Percentiles rank a stretch among this genome's conserved stretches.
Evolutionary conservation across 2,797 vertebrate genomes (phyloP).

Genomic region (Acrossocheilus fasciatus): DNA sequence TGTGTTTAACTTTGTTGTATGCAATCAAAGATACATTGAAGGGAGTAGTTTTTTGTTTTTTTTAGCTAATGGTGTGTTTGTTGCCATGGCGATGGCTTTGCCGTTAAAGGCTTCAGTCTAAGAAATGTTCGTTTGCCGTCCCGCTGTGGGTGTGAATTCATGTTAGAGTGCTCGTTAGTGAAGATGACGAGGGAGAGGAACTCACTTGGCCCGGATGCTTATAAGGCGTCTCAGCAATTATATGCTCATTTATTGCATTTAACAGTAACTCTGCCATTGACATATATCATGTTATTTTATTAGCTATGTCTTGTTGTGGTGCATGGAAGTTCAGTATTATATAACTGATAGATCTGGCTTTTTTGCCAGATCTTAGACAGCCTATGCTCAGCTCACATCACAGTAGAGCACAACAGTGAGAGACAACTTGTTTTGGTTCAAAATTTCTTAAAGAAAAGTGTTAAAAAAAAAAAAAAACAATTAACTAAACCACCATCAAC

Average conservation of each 20-base stretch:
- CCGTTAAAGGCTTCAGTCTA: background rate
- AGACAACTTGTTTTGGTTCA: background rate
- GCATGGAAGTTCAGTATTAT: background rate
- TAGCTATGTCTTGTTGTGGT: background rate
- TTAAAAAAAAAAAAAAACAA: no score
- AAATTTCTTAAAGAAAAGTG: background rate
- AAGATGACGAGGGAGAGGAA: background rate
- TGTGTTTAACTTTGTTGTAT: conserved; percentile 41
- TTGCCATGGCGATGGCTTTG: conserved; percentile 40
- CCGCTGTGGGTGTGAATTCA: conserved; percentile 9
- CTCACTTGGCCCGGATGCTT: conserved; percentile 10
- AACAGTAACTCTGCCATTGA: background rate
- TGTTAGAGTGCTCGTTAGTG: conserved; percentile 27
- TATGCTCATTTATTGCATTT: background rate
- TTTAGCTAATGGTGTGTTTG: conserved; percentile 25
- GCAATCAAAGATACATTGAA: conserved; percentile 11
- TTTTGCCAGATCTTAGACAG: background rate
- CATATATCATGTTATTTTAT: background rate
- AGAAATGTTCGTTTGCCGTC: conserved; percentile 25
- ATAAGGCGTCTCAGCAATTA: conserved; percentile 11
- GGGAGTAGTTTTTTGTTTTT: background rate
- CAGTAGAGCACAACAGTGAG: background rate
- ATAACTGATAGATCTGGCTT: background rate
- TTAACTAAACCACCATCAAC: background rate
- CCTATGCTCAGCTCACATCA: no score